Conservation (phyloP, 2,113 vertebrate genomes). For the Caretta caretta region DNA sequence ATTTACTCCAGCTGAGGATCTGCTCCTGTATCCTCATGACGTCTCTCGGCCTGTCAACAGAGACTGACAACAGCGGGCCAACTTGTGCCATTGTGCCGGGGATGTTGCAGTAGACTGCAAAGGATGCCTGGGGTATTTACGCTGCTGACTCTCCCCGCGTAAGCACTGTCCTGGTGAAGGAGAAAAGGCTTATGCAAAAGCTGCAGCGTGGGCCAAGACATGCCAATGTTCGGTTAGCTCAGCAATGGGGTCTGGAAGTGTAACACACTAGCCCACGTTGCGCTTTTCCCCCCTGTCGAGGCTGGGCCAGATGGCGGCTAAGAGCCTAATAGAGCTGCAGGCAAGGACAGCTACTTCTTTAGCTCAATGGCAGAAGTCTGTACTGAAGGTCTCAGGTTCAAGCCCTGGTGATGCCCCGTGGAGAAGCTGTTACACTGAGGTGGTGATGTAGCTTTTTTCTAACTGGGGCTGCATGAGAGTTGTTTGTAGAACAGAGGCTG, state of each 20-base stretch:
- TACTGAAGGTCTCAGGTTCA: no score
- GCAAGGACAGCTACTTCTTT: no score
- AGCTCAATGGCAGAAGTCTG: no score
- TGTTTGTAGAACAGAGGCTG: no score
- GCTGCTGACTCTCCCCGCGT: not conserved
- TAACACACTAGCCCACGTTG: not conserved
- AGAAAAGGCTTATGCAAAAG: not conserved
- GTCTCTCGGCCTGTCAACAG: accelerated
- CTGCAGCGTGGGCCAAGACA: accelerated
- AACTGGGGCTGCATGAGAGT: no score
- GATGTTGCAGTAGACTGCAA: not conserved
- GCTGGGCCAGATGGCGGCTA: no score
- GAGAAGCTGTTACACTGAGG: no score
- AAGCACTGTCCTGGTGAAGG: not conserved
- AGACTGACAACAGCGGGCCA: accelerated
- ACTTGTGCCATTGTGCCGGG: accelerated
- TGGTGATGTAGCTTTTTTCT: no score
- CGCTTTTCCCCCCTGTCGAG: not conserved
- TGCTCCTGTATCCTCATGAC: not conserved
- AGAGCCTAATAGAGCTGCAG: no score
- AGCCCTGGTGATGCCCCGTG: no score
- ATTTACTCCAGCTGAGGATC: not conserved
- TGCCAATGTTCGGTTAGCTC: not conserved
- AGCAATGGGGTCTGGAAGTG: not conserved
- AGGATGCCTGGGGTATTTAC: not conserved